phyloP scores from a whole-genome alignment of 2,113 vertebrate genomes.

The Conger conger region DNA sequence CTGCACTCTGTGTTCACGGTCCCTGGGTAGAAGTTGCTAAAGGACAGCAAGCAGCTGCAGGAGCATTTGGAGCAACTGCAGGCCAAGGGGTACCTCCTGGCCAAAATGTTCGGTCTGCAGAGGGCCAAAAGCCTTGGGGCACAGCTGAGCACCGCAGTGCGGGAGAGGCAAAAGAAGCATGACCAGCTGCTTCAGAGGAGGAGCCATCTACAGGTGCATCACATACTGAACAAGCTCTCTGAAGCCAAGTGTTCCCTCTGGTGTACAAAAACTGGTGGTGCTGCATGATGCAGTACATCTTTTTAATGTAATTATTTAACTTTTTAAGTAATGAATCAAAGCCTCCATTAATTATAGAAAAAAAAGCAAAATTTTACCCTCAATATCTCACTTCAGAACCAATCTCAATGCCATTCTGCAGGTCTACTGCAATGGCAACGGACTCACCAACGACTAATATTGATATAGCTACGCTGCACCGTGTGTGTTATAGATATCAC shows the following conservation, averaged over 20 bases:
- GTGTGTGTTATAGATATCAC: too few species aligned
- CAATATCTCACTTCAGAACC: too few species aligned
- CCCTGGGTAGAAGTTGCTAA: constrained; percentile 61
- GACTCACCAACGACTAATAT: too few species aligned
- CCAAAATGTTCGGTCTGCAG: constrained; percentile 74
- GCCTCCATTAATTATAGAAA: too few species aligned
- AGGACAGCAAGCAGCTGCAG: constrained; percentile 76
- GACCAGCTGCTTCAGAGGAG: constrained; percentile 78
- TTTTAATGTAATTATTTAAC: too few species aligned
- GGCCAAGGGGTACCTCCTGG: constrained; percentile 74
- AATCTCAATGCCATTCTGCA: too few species aligned
- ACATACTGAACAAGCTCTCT: neutral
- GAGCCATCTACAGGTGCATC: constrained; percentile 75
- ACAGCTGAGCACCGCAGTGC: constrained; percentile 62
- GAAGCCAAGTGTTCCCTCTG: neutral
- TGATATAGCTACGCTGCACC: too few species aligned
- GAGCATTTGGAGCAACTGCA: constrained; percentile 73
- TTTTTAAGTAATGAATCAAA: too few species aligned
- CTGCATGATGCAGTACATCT: neutral
- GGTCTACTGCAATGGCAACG: too few species aligned
- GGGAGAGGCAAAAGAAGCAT: constrained; percentile 78
- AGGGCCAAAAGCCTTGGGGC: constrained; percentile 63
- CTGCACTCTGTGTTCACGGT: neutral
- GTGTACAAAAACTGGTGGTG: neutral
- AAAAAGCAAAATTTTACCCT: too few species aligned